Percentiles rank a stretch among this genome's conserved stretches.
Conservation (phyloP, 2,888 invertebrate species). For the Ephialtes manifestator region DNA sequence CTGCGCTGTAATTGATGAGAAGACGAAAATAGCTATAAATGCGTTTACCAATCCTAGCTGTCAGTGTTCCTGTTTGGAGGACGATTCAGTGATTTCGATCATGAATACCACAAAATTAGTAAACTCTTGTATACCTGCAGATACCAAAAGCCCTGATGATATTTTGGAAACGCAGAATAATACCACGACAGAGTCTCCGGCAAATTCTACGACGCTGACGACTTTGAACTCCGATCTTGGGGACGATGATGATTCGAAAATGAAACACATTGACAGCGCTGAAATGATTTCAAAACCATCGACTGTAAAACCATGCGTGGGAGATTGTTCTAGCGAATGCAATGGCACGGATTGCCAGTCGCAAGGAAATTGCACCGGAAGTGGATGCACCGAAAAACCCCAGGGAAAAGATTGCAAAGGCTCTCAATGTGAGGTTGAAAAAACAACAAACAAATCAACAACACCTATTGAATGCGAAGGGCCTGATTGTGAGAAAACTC, state of each 20-base stretch:
- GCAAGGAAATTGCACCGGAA: slow-evolving; percentile 1
- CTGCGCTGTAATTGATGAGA: slow-evolving; percentile 54
- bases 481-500: not conserved
- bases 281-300: not conserved
- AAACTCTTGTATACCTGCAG: not conserved
- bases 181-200: not conserved
- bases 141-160: not conserved
- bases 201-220: not conserved
- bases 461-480: not conserved
- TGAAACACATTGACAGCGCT: not conserved
- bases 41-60: slow-evolving; percentile 23
- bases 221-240: too few species aligned
- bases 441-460: too few species aligned
- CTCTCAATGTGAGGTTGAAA: not conserved
- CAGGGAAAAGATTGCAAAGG: not conserved
- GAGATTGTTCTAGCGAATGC: slow-evolving; percentile 1
- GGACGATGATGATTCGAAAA: not conserved
- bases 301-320: not conserved
- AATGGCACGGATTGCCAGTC: not conserved
- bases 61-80: slow-evolving; percentile 4
- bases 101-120: slow-evolving; percentile 1
- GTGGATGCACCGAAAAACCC: not conserved
- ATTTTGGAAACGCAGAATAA: not conserved
- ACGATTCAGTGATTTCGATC: not conserved
- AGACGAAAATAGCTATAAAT: slow-evolving; percentile 53